Evolutionary conservation across 1,140 invertebrate genomes (phyloP).

Genomic region (Cephus cinctus): DNA sequence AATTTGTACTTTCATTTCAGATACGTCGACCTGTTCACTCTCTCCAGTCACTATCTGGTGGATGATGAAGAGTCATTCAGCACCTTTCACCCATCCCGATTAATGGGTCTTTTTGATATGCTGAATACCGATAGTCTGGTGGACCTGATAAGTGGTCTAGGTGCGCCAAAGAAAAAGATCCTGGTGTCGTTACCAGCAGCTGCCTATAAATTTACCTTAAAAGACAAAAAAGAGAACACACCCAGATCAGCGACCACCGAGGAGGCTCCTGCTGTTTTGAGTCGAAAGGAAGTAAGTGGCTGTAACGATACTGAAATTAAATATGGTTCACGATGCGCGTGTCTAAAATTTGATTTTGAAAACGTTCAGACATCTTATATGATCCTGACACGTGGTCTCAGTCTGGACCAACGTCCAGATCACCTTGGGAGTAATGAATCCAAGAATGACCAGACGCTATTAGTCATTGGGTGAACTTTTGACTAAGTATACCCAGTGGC

Average conservation of each 20-base stretch:
- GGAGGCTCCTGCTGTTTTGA: constrained; percentile 57
- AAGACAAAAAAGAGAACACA: constrained; percentile 64
- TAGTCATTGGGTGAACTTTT: too few species aligned
- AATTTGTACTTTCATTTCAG: constrained; percentile 34
- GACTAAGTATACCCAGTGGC: too few species aligned
- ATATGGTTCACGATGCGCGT: too few species aligned
- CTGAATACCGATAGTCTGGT: constrained; percentile 77
- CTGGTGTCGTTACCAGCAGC: constrained; percentile 69
- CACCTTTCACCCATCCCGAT: constrained; percentile 73
- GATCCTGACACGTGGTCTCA: too few species aligned
- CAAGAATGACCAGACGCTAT: too few species aligned
- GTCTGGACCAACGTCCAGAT: too few species aligned
- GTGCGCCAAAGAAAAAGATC: constrained; percentile 68
- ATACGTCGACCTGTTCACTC: constrained; percentile 64
- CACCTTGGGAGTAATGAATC: too few species aligned
- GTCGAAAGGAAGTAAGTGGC: constrained; percentile 59
- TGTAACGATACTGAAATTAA: neutral
- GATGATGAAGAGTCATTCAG: constrained; percentile 59
- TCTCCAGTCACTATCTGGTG: constrained; percentile 70
- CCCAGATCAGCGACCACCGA: constrained; percentile 65
- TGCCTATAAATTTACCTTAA: constrained; percentile 66
- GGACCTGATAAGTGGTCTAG: constrained; percentile 71
- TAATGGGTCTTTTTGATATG: constrained; percentile 77
- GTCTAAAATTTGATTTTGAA: too few species aligned
- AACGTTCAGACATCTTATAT: too few species aligned